Conservation (phyloP, 2,888 invertebrate species). For the Cantharis rustica region DNA sequence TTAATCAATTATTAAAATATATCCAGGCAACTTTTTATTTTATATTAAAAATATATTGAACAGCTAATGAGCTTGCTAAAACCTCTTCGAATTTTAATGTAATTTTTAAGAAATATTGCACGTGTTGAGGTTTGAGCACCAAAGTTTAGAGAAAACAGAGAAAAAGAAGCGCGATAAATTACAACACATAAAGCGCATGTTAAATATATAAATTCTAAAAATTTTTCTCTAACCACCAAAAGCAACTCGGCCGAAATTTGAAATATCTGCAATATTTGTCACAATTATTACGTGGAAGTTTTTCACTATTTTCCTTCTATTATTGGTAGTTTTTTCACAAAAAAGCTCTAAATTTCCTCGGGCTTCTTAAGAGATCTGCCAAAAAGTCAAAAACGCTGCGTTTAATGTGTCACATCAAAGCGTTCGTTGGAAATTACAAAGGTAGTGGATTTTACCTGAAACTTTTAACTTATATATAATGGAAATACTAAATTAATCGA, state of each 20-base stretch:
- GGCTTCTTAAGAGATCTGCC: neutral
- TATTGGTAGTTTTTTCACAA: neutral
- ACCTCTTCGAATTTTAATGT: neutral
- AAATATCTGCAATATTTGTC: neutral
- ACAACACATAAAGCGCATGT: neutral
- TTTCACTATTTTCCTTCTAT: neutral
- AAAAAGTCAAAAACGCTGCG: too few relatives aligned
- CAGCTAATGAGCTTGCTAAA: neutral
- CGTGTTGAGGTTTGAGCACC: neutral
- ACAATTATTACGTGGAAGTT: neutral
- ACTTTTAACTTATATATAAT: neutral
- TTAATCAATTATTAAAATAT: neutral
- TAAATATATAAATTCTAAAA: neutral
- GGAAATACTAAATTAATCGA: neutral
- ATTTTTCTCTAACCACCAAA: neutral
- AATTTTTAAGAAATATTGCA: neutral
- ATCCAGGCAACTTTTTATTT: neutral
- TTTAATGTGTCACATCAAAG: neutral
- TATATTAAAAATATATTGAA: neutral
- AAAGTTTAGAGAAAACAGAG: neutral
- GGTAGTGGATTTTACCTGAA: neutral
- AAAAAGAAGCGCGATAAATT: neutral
- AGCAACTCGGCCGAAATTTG: neutral
- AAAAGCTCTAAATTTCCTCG: neutral
- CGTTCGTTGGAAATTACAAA: neutral